phyloP scores from a whole-genome alignment of 2,888 invertebrate genomes.

The Clistopyga incitator region DNA sequence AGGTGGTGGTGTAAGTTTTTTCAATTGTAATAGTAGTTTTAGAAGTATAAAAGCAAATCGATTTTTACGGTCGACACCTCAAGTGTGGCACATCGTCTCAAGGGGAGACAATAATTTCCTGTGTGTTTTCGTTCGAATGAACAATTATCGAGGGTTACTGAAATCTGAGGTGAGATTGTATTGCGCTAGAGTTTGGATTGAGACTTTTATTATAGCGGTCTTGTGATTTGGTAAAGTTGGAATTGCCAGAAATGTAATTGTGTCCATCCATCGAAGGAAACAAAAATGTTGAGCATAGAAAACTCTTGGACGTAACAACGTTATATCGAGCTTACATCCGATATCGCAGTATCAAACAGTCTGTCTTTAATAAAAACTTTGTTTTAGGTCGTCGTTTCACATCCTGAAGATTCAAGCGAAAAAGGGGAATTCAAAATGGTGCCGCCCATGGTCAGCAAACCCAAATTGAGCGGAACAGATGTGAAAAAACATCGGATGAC shows the following conservation, averaged over 20 bases:
- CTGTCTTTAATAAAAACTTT: not conserved
- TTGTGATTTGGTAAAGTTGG: no score
- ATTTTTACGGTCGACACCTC: not conserved
- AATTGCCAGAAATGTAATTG: no score
- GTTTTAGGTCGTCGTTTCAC: constrained; percentile 82
- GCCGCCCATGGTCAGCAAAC: constrained; percentile 89
- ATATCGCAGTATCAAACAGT: not conserved
- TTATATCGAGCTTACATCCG: not conserved
- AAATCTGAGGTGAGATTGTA: no score
- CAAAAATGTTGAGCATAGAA: not conserved
- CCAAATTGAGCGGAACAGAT: constrained; percentile 87
- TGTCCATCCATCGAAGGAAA: no score
- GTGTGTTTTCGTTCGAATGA: no score
- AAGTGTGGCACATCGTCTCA: no score
- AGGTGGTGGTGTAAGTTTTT: constrained; percentile 91
- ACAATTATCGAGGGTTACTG: no score
- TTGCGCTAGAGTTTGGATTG: no score
- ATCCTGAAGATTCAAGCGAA: constrained; percentile 86
- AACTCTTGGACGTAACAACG: not conserved
- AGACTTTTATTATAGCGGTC: no score
- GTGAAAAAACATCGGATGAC: constrained; percentile 80
- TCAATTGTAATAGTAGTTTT: constrained; percentile 29
- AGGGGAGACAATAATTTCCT: no score
- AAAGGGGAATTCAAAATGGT: constrained; percentile 86
- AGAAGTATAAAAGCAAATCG: not conserved